A percentile compares a stretch with the other conserved stretches of the same genome.
Conservation (phyloP, 2,797 vertebrate species). For the Thripadectes ignobilis region DNA sequence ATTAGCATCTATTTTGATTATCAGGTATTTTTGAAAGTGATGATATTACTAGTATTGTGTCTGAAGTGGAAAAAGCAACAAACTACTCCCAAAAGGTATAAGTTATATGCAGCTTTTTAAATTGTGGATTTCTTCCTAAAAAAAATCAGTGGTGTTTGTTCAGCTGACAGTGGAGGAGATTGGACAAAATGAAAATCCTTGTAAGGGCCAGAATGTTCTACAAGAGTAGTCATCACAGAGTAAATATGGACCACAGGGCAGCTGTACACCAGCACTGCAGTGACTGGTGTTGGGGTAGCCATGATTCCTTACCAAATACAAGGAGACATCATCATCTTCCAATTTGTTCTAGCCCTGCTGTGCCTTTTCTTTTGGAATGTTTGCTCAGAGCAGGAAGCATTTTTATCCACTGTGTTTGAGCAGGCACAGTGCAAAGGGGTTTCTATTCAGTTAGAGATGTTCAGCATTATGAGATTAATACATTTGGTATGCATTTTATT, state of each 20-base stretch:
- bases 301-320: not conserved
- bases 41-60: slow-evolving; percentile 76
- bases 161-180: not conserved
- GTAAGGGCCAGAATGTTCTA: not conserved
- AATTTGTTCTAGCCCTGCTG: not conserved
- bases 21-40: slow-evolving; percentile 85
- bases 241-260: not conserved
- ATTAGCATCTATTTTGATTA: slow-evolving; percentile 3
- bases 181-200: not conserved
- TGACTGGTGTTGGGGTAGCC: not conserved
- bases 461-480: not conserved
- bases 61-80: slow-evolving; percentile 82
- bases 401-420: not conserved
- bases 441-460: not conserved
- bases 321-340: not conserved
- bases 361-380: not conserved
- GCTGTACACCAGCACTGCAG: not conserved
- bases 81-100: slow-evolving; percentile 84
- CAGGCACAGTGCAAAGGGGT: not conserved
- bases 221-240: not conserved
- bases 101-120: not conserved
- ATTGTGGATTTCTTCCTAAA: not conserved
- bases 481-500: not conserved
- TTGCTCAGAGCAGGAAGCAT: not conserved
- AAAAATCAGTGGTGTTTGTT: not conserved